Base-by-base conservation (phyloP, 2,113 vertebrate genomes). In the Arvicanthis niloticus region DNA sequence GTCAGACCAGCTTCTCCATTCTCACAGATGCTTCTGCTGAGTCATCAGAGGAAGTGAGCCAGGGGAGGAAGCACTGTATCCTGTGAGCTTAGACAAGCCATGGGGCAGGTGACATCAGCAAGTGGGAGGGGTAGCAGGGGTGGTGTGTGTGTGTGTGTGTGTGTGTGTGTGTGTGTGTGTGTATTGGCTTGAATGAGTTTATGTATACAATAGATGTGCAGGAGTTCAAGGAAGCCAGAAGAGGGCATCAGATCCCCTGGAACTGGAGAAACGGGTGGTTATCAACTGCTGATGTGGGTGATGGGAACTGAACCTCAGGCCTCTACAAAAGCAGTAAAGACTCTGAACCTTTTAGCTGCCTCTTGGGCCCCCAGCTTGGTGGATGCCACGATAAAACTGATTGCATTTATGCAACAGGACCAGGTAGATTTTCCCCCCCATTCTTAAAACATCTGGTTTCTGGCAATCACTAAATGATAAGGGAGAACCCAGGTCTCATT, bases 1-100 rank as follows among this genome's bases (percentile, higher is more conserved):
- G 72, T 40, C 72, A 42, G 19, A 15, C 65, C 9, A 2, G 21
- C 40, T 56, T 34, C 75, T 88, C 13, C 11, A 31, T 2, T 17
- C 26, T 21, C 40, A n/a, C 1, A 73, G 51, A 91, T 58, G 78
- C 73, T 94, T 81, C 81, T 60, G 45, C 73, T 92, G 91, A 94
- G 68, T 97, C 81, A 62, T 60, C 17, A 0, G 72, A 88, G 86
- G 92, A 95, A 91, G 88, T 10, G 40, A 82, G 56, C 48, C 48
- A 2, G 0, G 0, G 7, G 51, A 67, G 65, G 76, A 89, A 89
- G 40, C 0, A 0, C 13, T 22, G 15, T 11, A 85, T 86, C 68
- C 81, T 29, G 42, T 13, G 40, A 51, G 42, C 82, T 51, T 17
- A 31, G 1, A 53, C 68, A 67, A 93, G 65, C 3, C 37, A 5